These are phyloP conservation scores for Hydrochoerus hydrochaeris DNA, from an alignment of 2,113 vertebrate species.

Conservation along the genomic window DNA sequence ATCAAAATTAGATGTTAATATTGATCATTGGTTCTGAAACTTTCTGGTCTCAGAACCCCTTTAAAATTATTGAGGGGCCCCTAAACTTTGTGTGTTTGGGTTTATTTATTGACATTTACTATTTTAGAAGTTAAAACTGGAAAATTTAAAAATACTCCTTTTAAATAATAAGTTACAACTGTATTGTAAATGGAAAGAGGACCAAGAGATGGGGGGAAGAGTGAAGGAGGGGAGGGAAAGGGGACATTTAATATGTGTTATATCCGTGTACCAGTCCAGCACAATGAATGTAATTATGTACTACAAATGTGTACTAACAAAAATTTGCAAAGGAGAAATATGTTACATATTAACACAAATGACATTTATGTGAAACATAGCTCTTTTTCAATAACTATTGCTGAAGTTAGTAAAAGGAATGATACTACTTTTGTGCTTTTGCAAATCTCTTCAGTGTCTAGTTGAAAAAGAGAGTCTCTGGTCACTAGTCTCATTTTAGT, in stretches of 20 bases:
- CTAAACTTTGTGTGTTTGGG: not conserved
- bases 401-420: not conserved
- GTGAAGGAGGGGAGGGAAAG: not conserved
- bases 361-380: not conserved
- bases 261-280: not conserved
- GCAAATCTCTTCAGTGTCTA: not conserved
- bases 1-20: not conserved
- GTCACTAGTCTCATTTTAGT: not conserved
- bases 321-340: not conserved
- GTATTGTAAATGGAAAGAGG: not conserved
- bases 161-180: constrained; percentile 5
- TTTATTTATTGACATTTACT: constrained; percentile 25
- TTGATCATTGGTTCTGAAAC: not conserved
- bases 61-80: not conserved
- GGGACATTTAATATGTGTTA: not conserved
- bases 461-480: not conserved
- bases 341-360: not conserved
- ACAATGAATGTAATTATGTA: not conserved
- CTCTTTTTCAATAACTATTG: not conserved
- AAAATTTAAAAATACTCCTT: not conserved
- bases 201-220: not conserved
- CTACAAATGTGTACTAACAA: not conserved
- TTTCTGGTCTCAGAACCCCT: not conserved
- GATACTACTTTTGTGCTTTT: not conserved
- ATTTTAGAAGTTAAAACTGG: constrained; percentile 30